phyloP scores from a whole-genome alignment of 2,113 vertebrate genomes.

The Sterna hirundo region DNA sequence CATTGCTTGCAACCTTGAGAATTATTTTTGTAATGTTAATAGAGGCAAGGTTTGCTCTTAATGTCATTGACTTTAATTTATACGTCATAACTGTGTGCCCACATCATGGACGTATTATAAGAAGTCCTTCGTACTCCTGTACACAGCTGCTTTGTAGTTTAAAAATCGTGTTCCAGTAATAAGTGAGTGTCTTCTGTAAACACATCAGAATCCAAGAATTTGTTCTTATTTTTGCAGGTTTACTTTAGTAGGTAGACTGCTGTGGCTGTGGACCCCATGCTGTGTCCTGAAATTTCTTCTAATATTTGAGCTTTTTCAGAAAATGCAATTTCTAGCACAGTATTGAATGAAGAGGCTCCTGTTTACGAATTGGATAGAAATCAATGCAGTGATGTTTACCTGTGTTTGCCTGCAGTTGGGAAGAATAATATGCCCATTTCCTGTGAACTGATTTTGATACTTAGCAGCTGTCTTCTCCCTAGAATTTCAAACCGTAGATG shows the following conservation, averaged over 20 bases:
- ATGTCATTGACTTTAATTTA: background rate
- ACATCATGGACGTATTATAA: background rate
- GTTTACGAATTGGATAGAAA: background rate
- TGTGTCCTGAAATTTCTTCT: background rate
- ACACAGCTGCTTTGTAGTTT: background rate
- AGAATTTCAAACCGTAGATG: background rate
- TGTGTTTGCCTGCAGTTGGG: background rate
- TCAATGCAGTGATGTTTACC: background rate
- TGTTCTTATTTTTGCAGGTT: background rate
- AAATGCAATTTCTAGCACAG: background rate
- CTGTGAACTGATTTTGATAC: background rate
- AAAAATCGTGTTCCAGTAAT: background rate
- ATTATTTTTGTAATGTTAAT: background rate
- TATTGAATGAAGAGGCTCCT: background rate
- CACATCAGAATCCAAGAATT: background rate
- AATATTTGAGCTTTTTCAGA: background rate
- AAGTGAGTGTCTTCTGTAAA: background rate
- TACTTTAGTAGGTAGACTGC: background rate
- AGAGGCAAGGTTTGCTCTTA: background rate
- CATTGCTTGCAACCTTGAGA: background rate
- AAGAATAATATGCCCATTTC: background rate
- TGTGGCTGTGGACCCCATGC: background rate
- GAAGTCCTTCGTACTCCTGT: background rate
- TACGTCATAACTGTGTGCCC: background rate
- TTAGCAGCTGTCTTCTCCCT: background rate